Conservation (phyloP, 1,140 invertebrate species). For the Bombus terrestris region DNA sequence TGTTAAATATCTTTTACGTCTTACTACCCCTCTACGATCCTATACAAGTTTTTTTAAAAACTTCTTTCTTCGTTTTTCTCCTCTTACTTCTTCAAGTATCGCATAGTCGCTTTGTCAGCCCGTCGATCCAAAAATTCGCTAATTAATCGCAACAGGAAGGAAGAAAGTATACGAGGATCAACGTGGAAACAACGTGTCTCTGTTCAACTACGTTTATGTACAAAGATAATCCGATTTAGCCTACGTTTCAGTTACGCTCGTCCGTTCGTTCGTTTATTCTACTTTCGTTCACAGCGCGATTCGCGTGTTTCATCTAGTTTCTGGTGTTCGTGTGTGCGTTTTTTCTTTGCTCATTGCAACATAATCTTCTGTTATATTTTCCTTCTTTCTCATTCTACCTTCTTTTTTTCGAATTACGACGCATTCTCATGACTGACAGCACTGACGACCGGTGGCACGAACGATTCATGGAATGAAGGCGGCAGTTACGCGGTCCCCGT, state of each 20-base stretch:
- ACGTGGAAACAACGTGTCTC: conserved; percentile 44
- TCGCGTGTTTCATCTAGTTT: background rate
- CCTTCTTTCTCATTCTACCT: no score
- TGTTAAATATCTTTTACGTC: background rate
- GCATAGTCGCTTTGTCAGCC: background rate
- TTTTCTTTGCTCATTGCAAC: background rate
- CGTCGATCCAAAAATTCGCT: background rate
- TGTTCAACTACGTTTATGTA: conserved; percentile 36
- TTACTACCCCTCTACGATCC: background rate
- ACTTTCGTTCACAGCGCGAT: background rate
- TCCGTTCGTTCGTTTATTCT: background rate
- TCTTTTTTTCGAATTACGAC: background rate
- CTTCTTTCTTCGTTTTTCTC: background rate
- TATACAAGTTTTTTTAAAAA: background rate
- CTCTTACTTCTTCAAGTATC: background rate
- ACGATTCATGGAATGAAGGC: conserved; percentile 16
- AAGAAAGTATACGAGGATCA: conserved; percentile 37
- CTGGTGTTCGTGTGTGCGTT: conserved; percentile 6
- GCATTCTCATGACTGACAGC: conserved; percentile 15
- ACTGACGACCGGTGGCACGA: conserved; percentile 1
- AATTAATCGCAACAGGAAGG: conserved; percentile 27
- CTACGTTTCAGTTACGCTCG: conserved; percentile 7
- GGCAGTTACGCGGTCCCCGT: background rate
- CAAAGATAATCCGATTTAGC: conserved; percentile 26
- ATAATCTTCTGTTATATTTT: background rate